These are phyloP conservation scores for Dilophus febrilis DNA, from an alignment of 2,888 invertebrate genomes.

Conservation along the genomic window DNA sequence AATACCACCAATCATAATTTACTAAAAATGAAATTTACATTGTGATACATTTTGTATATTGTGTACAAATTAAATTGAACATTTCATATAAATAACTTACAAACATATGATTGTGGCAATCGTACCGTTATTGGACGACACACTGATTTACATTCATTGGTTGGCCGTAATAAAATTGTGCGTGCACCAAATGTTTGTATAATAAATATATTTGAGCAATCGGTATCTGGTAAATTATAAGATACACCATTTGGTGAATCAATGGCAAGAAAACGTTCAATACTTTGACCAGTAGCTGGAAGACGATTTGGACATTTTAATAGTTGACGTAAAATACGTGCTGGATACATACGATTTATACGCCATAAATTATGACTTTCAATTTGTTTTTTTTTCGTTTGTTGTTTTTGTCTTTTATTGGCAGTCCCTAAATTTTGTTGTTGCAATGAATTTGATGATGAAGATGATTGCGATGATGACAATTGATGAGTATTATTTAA, in stretches of 20 bases:
- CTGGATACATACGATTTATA: slow-evolving; percentile 58
- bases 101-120: slow-evolving; percentile 52
- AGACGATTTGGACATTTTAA: slow-evolving; percentile 56
- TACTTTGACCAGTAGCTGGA: slow-evolving; percentile 54
- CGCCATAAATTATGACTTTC: slow-evolving; percentile 35
- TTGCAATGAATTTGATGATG: too few species aligned
- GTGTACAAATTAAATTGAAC: background rate
- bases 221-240: slow-evolving; percentile 59
- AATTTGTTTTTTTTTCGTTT: background rate
- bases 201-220: slow-evolving; percentile 65
- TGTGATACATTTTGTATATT: background rate
- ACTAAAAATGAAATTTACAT: slow-evolving; percentile 32
- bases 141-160: slow-evolving; percentile 51
- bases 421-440: too few species aligned
- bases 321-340: slow-evolving; percentile 48
- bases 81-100: slow-evolving; percentile 37
- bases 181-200: slow-evolving; percentile 56
- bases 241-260: slow-evolving; percentile 49
- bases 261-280: slow-evolving; percentile 59
- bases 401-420: too few species aligned
- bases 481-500: slow-evolving; percentile 16
- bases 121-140: slow-evolving; percentile 56
- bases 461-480: too few species aligned
- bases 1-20: slow-evolving; percentile 63
- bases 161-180: slow-evolving; percentile 55